phyloP scores from a whole-genome alignment of 2,888 invertebrate genomes.

The Eilema caniola region DNA sequence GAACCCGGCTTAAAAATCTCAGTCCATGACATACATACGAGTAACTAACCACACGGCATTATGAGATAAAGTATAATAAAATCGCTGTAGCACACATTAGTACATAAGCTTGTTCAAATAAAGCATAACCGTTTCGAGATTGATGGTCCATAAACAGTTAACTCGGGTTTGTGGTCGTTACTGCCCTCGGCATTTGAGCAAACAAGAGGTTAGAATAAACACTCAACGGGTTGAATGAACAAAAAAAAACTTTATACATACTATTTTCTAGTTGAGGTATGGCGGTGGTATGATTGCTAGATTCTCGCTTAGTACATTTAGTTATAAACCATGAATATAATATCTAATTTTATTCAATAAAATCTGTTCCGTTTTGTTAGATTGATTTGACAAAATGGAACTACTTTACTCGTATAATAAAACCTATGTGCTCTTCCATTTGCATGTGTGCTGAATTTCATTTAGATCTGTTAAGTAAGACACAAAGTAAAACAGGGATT shows the following conservation, averaged over 20 bases:
- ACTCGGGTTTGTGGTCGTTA: constrained; percentile 24
- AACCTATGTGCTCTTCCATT: too few relatives aligned
- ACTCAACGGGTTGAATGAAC: constrained; percentile 3
- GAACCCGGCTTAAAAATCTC: not conserved
- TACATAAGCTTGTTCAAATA: constrained; percentile 30
- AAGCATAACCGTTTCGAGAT: constrained; percentile 25
- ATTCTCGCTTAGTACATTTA: too few relatives aligned
- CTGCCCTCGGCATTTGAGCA: constrained; percentile 11
- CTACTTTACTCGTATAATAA: too few relatives aligned
- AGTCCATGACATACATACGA: not conserved
- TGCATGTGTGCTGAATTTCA: too few relatives aligned
- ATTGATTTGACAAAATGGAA: too few relatives aligned
- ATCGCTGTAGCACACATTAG: constrained; percentile 13
- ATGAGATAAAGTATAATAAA: constrained; percentile 23
- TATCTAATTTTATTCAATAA: too few relatives aligned
- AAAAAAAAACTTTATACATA: not conserved
- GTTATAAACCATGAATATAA: too few relatives aligned
- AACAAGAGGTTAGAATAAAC: not conserved
- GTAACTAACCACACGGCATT: not conserved
- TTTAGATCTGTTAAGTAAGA: too few relatives aligned
- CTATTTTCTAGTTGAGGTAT: not conserved
- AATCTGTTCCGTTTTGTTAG: too few relatives aligned
- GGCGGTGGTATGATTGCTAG: too few relatives aligned
- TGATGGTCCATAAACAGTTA: constrained; percentile 36
- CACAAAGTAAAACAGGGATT: too few relatives aligned